Base-by-base conservation (phyloP, 1,140 invertebrate genomes). In the Pollicipes pollicipes region DNA sequence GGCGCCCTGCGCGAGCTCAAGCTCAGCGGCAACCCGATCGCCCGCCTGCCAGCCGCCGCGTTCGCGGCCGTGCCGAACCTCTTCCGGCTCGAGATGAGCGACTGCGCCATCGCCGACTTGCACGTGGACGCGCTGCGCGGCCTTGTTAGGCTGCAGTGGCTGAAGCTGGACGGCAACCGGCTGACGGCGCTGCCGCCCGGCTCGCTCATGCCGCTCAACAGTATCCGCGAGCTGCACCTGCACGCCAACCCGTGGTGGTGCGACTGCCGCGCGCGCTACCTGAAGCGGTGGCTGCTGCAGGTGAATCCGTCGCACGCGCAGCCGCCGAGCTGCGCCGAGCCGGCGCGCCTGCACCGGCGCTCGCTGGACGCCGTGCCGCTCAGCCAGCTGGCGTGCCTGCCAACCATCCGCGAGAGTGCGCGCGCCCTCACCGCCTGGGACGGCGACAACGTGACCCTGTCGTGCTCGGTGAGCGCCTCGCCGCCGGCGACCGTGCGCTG, bases 241-340 rank as follows among this genome's bases (percentile, higher is more conserved):
- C 84, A 87, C 26, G 83, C 83, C 37, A 92, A 92, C 78, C 88
- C 87, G 0, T 91, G 89, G 90, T 87, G 90, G 77, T 92, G 90
- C 78, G 86, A 88, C 37, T 92, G 90, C 78, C 80, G 82, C 27
- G 77, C 91, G n/a, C 81, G 88, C 72, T 86, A 88, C 0, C 77
- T 90, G 35, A 78, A 88, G 26, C 83, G 87, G 72, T 93, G 90
- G 90, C 89, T 91, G 86, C 77, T 87, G 68, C 81, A 82, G 69
- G 84, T 85, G 76, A 91, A 91, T 76, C 85, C 92, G 66, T 88
- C 88, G 3, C 85, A 84, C 67, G 85, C 84, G 6, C 81, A 85
- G 29, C 86, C 87, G 16, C 88, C 89, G 0, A 81, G 84, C 1
- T 91, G 90, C 77, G 79, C 82, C 27, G 77, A 79, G 16, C 90